Conservation (phyloP, 2,797 vertebrate species). For the Macropus fuliginosus region DNA sequence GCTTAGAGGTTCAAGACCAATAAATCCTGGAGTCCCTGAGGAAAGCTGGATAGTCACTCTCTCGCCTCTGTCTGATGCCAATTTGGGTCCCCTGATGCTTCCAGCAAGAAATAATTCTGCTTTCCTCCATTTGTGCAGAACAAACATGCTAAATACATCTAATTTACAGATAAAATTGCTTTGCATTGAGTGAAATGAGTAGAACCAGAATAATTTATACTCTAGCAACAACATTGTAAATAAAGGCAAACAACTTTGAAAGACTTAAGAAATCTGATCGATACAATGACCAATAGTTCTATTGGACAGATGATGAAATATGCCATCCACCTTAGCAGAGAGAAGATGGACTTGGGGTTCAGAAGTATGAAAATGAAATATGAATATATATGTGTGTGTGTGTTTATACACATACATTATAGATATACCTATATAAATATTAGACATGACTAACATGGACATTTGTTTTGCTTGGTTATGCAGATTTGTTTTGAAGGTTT, state of each 20-base stretch:
- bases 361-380: background rate
- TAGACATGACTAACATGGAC: background rate
- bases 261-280: background rate
- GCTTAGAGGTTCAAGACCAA: background rate
- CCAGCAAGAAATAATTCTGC: background rate
- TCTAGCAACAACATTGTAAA: background rate
- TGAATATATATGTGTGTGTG: background rate
- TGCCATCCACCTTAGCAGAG: background rate
- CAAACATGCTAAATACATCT: background rate
- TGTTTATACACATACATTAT: background rate
- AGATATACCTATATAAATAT: background rate
- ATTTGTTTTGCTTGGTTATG: background rate
- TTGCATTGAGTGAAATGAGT: background rate
- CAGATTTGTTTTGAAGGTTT: background rate
- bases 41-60: too few species aligned
- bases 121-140: conserved; percentile 6
- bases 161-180: background rate
- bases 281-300: background rate
- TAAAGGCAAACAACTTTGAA: background rate
- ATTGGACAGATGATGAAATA: background rate
- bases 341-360: background rate
- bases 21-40: fast-evolving
- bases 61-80: fast-evolving
- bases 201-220: background rate
- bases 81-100: background rate